Percentiles rank a stretch among this genome's conserved stretches.
These are phyloP conservation scores for Larimichthys polyactis DNA, from an alignment of 2,113 vertebrate genomes.

Conservation along the genomic window DNA sequence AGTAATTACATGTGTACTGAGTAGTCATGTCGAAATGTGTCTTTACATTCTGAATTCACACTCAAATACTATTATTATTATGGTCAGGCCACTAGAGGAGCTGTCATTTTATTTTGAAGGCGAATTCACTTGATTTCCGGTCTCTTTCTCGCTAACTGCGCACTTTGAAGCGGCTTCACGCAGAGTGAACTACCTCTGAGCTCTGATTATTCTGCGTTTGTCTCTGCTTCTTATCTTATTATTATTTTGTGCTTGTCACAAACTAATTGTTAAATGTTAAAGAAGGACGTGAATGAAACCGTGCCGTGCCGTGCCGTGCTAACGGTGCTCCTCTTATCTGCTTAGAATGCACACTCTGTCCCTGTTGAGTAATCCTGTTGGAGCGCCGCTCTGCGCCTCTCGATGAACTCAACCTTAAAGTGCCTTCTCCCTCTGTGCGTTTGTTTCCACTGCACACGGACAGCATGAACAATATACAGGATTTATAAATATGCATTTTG, in stretches of 20 bases:
- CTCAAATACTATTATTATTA: not conserved
- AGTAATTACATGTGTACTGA: too few species aligned
- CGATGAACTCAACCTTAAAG: too few species aligned
- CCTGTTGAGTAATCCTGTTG: not conserved
- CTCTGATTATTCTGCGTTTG: too few species aligned
- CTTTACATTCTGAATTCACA: not conserved
- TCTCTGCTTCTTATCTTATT: not conserved
- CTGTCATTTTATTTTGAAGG: slow-evolving; percentile 46
- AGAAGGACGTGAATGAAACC: fast-evolving
- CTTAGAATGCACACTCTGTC: slow-evolving; percentile 30
- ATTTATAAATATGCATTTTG: too few species aligned
- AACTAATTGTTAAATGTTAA: too few species aligned
- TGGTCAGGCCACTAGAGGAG: too few species aligned
- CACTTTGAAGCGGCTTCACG: not conserved
- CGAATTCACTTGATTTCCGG: fast-evolving
- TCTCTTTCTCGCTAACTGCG: not conserved
- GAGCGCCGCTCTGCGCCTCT: not conserved
- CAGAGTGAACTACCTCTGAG: not conserved
- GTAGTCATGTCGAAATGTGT: not conserved
- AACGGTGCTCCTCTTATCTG: not conserved
- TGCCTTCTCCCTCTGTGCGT: too few species aligned
- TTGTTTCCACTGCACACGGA: too few species aligned
- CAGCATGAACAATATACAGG: too few species aligned
- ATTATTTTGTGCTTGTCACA: not conserved
- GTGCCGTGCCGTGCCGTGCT: not conserved